Evolutionary conservation across 2,888 invertebrate genomes (phyloP), one percentile per base, ranked within the genome.

Genomic region (Cordilura impudica): DNA sequence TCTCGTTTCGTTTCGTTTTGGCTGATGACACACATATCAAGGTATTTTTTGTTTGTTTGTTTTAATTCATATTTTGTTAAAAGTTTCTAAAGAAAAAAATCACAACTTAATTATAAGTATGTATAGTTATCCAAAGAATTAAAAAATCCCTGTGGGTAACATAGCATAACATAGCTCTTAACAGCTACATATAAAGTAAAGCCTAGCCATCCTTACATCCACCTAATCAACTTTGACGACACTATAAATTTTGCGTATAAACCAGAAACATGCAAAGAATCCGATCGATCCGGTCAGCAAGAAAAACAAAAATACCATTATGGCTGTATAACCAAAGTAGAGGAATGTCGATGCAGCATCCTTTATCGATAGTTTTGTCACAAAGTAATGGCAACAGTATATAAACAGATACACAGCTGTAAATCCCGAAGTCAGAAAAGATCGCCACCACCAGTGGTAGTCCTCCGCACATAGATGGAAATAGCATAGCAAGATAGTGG

Each of bases 401-500:
- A 98, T 92, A 91, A 98, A 97, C 81, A 99, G 93, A 90, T 99
- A 99, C 79, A 97, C 95, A 2, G 98, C 96, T 0, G 99, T 99
- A 89, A 98, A 99, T 31, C 99, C 99, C 23, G 97, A 97, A 58
- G 98, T 98, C 82, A 99, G 92, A 92, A 98, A 99, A 75, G 97
- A 97, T 60, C 98, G 92, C 97, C 97, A 97, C 97, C 97, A 97
- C 99, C 99, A 99, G 90, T 98, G 98, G 90, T 99, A 99, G 91
- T 99, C 99, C 93, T 99, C 99, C n/a, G 99, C 98, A 91, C 99
- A 99, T 18, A 99, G 93, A 91, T 99, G 99, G 93, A 99, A 99
- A 91, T 99, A 99, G 91, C 98, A 98, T 47, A 99, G 93, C 79
- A 99, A 92, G 85, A 99, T 96, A 56, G 99, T 99, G n/a, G 99